Conservation (phyloP, 2,888 invertebrate genomes). For the Ptilodon capucinus region DNA sequence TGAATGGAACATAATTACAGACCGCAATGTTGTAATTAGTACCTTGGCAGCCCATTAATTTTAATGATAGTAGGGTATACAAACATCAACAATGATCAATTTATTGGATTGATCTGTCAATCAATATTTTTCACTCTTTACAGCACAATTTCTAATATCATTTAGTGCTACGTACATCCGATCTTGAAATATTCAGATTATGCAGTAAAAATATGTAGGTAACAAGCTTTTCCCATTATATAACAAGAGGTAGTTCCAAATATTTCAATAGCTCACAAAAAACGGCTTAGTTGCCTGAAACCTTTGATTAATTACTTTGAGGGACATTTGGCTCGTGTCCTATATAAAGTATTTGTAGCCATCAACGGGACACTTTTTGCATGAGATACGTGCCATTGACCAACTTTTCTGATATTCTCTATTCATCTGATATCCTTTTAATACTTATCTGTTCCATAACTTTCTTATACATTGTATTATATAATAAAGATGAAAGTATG, state of each 20-base stretch:
- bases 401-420: too few species aligned
- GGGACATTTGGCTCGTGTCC: not conserved
- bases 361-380: not conserved
- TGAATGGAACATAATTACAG: not conserved
- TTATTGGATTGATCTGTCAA: too few species aligned
- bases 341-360: not conserved
- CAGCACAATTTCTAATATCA: not conserved
- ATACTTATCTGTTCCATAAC: too few species aligned
- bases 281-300: not conserved
- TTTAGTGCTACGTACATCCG: too few species aligned
- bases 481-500: too few species aligned
- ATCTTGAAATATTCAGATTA: too few species aligned
- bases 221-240: not conserved
- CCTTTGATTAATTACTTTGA: slow-evolving; percentile 3
- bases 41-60: not conserved
- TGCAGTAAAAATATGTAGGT: too few species aligned
- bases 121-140: too few species aligned
- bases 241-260: not conserved
- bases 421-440: too few species aligned
- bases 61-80: not conserved
- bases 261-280: not conserved
- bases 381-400: too few species aligned
- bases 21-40: not conserved
- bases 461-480: too few species aligned
- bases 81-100: too few species aligned